Conservation (phyloP, 2,797 vertebrate genomes). For the Spheniscus humboldti region DNA sequence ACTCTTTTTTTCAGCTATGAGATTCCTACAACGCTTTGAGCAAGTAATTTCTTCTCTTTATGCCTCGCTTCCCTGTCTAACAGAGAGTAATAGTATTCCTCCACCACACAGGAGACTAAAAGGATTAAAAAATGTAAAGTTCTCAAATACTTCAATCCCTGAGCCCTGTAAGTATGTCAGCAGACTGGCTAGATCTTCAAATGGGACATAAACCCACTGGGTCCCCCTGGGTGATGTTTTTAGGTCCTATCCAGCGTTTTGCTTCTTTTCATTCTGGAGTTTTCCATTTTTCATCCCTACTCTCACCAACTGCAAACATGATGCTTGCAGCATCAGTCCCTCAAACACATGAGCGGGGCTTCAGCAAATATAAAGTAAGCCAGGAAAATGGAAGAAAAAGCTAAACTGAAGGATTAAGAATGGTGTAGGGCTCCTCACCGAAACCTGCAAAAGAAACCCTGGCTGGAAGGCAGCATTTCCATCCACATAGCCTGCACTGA, state of each 20-base stretch:
- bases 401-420: neutral
- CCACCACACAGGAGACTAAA: neutral
- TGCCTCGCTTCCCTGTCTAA: neutral
- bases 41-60: neutral
- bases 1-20: neutral
- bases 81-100: neutral
- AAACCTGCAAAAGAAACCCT: neutral
- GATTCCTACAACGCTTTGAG: neutral
- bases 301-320: neutral
- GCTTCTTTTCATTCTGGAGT: neutral
- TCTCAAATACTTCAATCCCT: neutral
- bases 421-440: neutral
- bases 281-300: neutral
- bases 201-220: neutral
- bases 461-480: neutral
- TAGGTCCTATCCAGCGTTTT: neutral
- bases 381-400: neutral
- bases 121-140: neutral
- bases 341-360: rapidly evolving
- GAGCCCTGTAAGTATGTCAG: neutral
- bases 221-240: neutral
- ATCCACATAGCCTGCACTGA: neutral
- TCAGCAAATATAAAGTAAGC: neutral
- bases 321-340: neutral
- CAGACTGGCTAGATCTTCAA: neutral